Percentiles rank a stretch among this genome's conserved stretches.
phyloP scores from a whole-genome alignment of 2,888 invertebrate species.

The Hypena proboscidalis region DNA sequence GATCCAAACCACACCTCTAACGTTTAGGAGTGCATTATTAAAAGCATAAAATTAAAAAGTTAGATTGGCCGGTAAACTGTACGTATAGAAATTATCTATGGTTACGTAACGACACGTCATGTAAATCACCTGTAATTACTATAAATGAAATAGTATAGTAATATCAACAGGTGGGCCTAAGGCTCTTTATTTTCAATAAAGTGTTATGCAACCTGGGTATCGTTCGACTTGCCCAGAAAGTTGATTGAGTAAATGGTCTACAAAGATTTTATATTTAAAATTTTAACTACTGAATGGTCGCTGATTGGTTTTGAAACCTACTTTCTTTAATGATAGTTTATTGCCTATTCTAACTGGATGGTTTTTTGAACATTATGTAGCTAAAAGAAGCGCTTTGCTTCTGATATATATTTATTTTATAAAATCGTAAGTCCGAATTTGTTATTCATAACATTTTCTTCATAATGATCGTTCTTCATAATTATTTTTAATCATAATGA shows the following conservation, averaged over 20 bases:
- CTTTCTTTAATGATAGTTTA: too few relatives aligned
- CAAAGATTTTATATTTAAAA: conserved; percentile 19
- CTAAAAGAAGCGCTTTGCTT: too few relatives aligned
- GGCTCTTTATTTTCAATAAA: conserved; percentile 40
- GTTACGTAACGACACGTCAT: conserved; percentile 54
- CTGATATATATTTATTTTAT: too few relatives aligned
- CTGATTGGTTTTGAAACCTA: neutral
- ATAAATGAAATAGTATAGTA: conserved; percentile 39
- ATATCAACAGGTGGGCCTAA: conserved; percentile 42
- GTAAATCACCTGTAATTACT: conserved; percentile 52
- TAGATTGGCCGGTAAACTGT: conserved; percentile 53
- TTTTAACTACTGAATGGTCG: too few relatives aligned
- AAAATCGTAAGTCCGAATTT: too few relatives aligned
- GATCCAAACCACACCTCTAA: conserved; percentile 45
- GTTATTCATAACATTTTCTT: too few relatives aligned
- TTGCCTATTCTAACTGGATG: too few relatives aligned
- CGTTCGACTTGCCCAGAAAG: conserved; percentile 34
- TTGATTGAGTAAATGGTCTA: conserved; percentile 29
- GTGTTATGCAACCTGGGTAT: conserved; percentile 32
- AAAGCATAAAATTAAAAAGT: conserved; percentile 54
- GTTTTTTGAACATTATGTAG: too few relatives aligned
- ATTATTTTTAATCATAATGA: too few relatives aligned
- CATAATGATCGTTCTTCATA: too few relatives aligned
- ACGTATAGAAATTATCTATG: conserved; percentile 49
- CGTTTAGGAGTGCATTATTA: conserved; percentile 53